Base-by-base conservation (phyloP, 2,888 invertebrate species). In the Sesia apiformis region DNA sequence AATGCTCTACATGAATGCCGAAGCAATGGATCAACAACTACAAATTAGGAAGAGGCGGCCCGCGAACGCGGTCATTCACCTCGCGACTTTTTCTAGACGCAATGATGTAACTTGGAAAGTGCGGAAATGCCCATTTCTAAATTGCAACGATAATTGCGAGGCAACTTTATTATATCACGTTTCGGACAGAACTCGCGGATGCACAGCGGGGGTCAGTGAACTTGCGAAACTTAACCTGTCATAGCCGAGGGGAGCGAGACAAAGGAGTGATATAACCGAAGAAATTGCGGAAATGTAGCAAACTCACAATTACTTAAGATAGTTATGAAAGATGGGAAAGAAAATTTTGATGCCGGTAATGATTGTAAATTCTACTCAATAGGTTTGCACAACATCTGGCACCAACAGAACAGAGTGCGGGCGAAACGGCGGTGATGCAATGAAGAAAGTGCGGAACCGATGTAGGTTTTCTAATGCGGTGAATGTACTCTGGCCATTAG, bases 381-480 rank as follows among this genome's bases (percentile, higher is more conserved):
- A 46, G 54, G 68, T 74, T 87, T 87, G 84, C 85, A 84, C 86
- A 86, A 88, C 71, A 60, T 58, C 59, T 60, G 62, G 62, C 61
- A 63, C 60, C 76, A 73, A 69, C 84, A 86, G 85, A 87, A 86
- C 86, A 84, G 84, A 84, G 84, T 83, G 81, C 81, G 74, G 73
- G 66, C 74, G 70, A 84, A 85, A 84, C 84, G 76, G 83, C 82
- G 61, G 81, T 88, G 86, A 87, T 84, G 87, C 83, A 87, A 89
- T 80, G 79, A 88, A 86, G 89, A 89, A 88, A 89, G 88, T 86
- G 83, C 88, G 87, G 87, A 88, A 87, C 81, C 82, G 78, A 82
- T 81, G 84, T 84, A 83, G 81, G 78, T 86, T 86, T 85, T 85
- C 84, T 85, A 85, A 74, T 77, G 83, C 84, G 87, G 87, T 87